Conservation (phyloP, 1,140 invertebrate genomes). For the Meteorus sp. region DNA sequence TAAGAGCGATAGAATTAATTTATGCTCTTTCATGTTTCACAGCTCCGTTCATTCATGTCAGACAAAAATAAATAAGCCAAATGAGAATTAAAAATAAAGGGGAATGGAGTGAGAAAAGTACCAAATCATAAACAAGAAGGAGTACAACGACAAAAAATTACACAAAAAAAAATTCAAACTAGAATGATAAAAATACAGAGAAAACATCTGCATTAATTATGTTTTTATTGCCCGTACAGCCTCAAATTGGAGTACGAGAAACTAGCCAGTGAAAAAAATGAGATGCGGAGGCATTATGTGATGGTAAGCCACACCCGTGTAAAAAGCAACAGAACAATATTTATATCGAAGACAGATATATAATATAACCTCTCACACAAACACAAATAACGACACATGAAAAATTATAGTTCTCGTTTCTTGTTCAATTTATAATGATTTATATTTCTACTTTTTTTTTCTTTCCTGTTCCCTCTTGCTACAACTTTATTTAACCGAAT, state of each 20-base stretch:
- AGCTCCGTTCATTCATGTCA: too few species aligned
- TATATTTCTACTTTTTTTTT: too few species aligned
- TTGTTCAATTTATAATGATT: not conserved
- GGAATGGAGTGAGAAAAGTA: too few species aligned
- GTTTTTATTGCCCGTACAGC: slow-evolving; percentile 62
- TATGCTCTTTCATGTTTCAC: too few species aligned
- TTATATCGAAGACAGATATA: not conserved
- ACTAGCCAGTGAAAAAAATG: slow-evolving; percentile 95
- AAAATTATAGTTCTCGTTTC: not conserved
- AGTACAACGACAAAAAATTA: not conserved
- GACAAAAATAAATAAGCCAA: too few species aligned
- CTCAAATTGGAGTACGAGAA: slow-evolving; percentile 94
- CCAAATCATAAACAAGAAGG: too few species aligned
- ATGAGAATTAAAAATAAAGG: too few species aligned
- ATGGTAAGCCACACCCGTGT: slow-evolving; percentile 74
- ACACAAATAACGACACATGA: not conserved
- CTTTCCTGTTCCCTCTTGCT: too few species aligned
- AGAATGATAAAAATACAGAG: not conserved
- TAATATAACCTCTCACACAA: not conserved
- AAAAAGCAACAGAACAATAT: slow-evolving; percentile 2
- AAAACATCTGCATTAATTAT: slow-evolving; percentile 20
- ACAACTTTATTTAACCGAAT: too few species aligned
- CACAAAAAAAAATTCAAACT: not conserved
- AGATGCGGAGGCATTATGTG: slow-evolving; percentile 98
- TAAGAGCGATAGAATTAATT: too few species aligned